A percentile compares a stretch with the other conserved stretches of the same genome.
Evolutionary conservation across 1,140 invertebrate species (phyloP).

Genomic region (Bombus waltoni): DNA sequence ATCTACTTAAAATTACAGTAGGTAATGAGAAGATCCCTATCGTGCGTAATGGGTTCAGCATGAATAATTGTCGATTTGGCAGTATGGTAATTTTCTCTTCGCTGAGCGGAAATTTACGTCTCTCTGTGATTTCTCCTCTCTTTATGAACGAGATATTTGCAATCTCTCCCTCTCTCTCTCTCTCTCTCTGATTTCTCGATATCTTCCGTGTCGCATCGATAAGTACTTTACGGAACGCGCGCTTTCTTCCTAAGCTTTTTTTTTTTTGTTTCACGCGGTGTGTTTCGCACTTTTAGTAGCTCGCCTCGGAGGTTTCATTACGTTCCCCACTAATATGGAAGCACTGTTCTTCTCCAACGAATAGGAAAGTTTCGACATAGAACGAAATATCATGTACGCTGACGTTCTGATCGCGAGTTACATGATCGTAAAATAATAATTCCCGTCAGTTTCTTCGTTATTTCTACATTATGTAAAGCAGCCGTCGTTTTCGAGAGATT

Average conservation of each 20-base stretch:
- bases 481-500: conserved; percentile 5
- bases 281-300: conserved; percentile 9
- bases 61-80: conserved; percentile 82
- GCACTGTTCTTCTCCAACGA: conserved; percentile 61
- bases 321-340: conserved; percentile 58
- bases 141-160: conserved; percentile 5
- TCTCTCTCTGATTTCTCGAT: background rate
- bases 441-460: conserved; percentile 58
- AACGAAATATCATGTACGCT: conserved; percentile 9
- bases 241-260: background rate
- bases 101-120: conserved; percentile 74
- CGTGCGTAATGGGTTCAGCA: conserved; percentile 77
- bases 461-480: conserved; percentile 53
- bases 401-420: conserved; percentile 28
- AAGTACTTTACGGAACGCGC: conserved; percentile 59
- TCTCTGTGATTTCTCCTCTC: conserved; percentile 39
- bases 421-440: conserved; percentile 54
- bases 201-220: conserved; percentile 38
- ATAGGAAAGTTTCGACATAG: conserved; percentile 38
- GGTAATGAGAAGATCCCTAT: conserved; percentile 80
- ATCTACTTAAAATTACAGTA: conserved; percentile 79
- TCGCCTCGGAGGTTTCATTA: conserved; percentile 12
- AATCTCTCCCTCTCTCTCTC: background rate
- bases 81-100: conserved; percentile 81
- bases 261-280: background rate